Percentiles rank a stretch among this genome's conserved stretches.
These are phyloP conservation scores for Halocynthia roretzi DNA, from an alignment of 23 tunicate species.

Conservation along the genomic window DNA sequence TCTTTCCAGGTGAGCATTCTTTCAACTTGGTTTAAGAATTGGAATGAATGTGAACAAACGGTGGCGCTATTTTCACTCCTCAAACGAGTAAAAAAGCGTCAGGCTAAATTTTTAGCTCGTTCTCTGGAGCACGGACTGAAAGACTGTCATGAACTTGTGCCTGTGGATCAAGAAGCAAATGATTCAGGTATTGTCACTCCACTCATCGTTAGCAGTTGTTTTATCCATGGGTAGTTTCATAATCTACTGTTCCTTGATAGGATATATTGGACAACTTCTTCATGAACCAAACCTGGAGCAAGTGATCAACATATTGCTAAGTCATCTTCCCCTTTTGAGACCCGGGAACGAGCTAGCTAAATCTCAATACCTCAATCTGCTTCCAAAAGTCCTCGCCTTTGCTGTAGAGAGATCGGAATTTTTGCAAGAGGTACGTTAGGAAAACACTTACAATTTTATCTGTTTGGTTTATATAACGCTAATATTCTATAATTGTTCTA, in stretches of 20 bases:
- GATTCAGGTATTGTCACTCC: constrained; percentile 30
- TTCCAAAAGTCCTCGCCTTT: constrained; percentile 66
- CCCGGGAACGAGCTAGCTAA: constrained; percentile 78
- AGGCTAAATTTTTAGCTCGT: constrained; percentile 74
- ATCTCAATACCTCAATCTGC: constrained; percentile 45
- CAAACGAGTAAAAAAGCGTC: constrained; percentile 62
- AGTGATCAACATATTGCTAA: constrained; percentile 50
- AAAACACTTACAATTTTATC: not conserved
- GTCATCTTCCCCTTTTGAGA: constrained; percentile 60
- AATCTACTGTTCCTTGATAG: constrained; percentile 19
- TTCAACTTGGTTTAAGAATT: constrained; percentile 88
- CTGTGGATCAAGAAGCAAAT: constrained; percentile 75
- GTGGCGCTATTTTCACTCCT: constrained; percentile 75
- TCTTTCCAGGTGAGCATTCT: constrained; percentile 59
- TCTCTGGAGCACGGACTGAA: constrained; percentile 67
- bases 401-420: constrained; percentile 51
- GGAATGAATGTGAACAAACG: constrained; percentile 94
- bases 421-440: constrained; percentile 75
- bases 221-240: not conserved
- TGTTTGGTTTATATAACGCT: not conserved
- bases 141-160: constrained; percentile 53
- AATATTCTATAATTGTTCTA: not conserved
- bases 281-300: constrained; percentile 31
- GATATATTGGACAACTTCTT: constrained; percentile 40
- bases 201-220: not conserved